Conservation (phyloP, 1,140 invertebrate species). For the Saccostrea cuccullata region DNA sequence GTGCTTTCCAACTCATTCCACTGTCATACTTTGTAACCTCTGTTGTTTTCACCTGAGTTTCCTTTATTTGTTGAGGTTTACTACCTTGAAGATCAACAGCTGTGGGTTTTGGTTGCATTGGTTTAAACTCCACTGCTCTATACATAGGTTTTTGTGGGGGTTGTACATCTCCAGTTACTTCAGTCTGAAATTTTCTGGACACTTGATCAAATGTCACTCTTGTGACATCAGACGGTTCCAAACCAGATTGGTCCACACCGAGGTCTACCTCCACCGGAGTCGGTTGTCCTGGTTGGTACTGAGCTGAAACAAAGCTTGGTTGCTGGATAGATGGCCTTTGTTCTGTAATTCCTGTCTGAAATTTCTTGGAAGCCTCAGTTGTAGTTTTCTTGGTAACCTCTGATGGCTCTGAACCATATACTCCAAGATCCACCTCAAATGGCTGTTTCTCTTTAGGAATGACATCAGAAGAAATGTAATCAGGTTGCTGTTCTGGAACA, state of each 20-base stretch:
- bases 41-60: slow-evolving; percentile 33
- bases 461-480: neutral
- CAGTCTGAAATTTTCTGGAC: slow-evolving; percentile 16
- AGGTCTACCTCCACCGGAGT: neutral
- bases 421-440: neutral
- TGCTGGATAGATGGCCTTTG: neutral
- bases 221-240: slow-evolving; percentile 1
- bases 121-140: slow-evolving; percentile 28
- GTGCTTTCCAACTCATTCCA: slow-evolving; percentile 22
- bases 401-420: slow-evolving; percentile 8
- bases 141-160: neutral
- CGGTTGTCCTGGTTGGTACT: neutral
- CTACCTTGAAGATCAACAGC: neutral
- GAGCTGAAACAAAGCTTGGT: neutral
- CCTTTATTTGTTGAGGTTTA: slow-evolving; percentile 33
- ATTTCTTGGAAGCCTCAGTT: slow-evolving; percentile 14
- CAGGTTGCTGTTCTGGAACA: neutral
- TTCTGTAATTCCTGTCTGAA: neutral
- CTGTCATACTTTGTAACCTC: slow-evolving; percentile 27
- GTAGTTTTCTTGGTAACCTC: slow-evolving; percentile 9
- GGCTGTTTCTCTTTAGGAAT: neutral
- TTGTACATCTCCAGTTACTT: neutral
- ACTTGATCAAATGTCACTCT: neutral
- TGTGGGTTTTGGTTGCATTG: neutral
- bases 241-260: neutral